Evolutionary conservation across 2,113 vertebrate genomes (phyloP).

Genomic region (Cyphomyrus plagiostoma): DNA sequence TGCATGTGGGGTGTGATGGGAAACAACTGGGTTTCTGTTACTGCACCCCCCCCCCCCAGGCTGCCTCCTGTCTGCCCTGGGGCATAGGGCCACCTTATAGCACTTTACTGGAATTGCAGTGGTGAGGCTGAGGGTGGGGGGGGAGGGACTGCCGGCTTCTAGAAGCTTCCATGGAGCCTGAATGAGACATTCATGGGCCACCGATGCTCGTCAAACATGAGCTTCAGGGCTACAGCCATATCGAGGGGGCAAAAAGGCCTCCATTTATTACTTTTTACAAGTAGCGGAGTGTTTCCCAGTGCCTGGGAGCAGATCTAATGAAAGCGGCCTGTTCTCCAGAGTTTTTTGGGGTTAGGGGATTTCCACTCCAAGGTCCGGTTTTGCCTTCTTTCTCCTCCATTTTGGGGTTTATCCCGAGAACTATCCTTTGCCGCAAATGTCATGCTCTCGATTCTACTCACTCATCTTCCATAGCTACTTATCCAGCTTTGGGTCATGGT

Average conservation of each 20-base stretch:
- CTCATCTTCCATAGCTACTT: neutral
- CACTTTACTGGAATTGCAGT: neutral
- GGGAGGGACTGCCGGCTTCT: neutral
- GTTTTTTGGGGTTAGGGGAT: neutral
- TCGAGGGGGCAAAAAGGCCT: slow-evolving; percentile 18
- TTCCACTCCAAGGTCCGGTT: neutral
- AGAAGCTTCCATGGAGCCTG: slow-evolving; percentile 12
- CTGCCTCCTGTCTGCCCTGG: neutral
- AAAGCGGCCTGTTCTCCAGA: neutral
- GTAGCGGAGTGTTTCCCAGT: slow-evolving; percentile 28
- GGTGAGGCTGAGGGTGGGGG: neutral
- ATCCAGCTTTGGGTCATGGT: neutral
- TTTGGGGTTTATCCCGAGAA: neutral
- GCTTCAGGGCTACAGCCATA: neutral
- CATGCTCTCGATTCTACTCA: neutral
- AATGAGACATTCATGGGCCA: slow-evolving; percentile 28
- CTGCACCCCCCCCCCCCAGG: neutral
- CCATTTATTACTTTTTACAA: slow-evolving; percentile 36
- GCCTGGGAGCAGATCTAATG: neutral
- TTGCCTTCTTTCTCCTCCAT: neutral
- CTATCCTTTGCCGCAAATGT: neutral
- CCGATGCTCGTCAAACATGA: slow-evolving; percentile 22
- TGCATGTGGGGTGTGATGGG: neutral
- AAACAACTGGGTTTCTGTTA: neutral
- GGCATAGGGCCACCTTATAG: neutral